A percentile compares a stretch with the other conserved stretches of the same genome.
phyloP scores from a whole-genome alignment of 2,113 vertebrate genomes.

The Cacatua alba region DNA sequence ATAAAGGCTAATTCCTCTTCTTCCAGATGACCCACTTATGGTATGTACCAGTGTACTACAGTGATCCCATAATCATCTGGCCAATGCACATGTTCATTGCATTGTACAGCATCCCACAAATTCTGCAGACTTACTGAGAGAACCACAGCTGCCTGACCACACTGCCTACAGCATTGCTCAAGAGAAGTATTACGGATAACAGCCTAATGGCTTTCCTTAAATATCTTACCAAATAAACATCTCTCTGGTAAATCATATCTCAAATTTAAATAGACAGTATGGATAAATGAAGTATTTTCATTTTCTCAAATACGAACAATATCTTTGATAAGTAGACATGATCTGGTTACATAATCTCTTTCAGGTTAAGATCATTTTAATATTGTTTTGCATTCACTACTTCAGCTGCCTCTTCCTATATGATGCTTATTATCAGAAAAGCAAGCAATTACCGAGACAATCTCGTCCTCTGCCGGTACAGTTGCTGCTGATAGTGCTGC shows the following conservation, averaged over 20 bases:
- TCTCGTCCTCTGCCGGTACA: conserved; percentile 78
- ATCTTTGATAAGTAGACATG: not conserved
- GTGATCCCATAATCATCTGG: conserved; percentile 25
- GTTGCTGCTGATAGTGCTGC: conserved; percentile 79
- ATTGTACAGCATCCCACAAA: not conserved
- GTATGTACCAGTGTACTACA: not conserved
- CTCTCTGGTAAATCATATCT: not conserved
- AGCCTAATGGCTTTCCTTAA: conserved; percentile 7
- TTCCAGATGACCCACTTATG: conserved; percentile 33
- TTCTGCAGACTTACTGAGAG: conserved; percentile 18
- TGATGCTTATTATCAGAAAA: conserved; percentile 73
- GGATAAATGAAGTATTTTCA: not conserved
- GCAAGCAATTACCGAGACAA: conserved; percentile 83
- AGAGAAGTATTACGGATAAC: conserved; percentile 8
- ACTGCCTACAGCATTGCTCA: not conserved
- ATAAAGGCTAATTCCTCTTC: conserved; percentile 35
- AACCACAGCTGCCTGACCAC: not conserved
- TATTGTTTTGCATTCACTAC: conserved; percentile 35
- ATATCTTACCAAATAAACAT: not conserved
- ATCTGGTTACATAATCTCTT: conserved; percentile 73
- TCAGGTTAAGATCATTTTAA: conserved; percentile 47
- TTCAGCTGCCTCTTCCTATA: conserved; percentile 74
- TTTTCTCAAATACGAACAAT: not conserved
- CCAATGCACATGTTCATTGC: not conserved
- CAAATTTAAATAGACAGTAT: conserved; percentile 8